phyloP scores from a whole-genome alignment of 2,888 invertebrate genomes.

The Anorthoa munda region DNA sequence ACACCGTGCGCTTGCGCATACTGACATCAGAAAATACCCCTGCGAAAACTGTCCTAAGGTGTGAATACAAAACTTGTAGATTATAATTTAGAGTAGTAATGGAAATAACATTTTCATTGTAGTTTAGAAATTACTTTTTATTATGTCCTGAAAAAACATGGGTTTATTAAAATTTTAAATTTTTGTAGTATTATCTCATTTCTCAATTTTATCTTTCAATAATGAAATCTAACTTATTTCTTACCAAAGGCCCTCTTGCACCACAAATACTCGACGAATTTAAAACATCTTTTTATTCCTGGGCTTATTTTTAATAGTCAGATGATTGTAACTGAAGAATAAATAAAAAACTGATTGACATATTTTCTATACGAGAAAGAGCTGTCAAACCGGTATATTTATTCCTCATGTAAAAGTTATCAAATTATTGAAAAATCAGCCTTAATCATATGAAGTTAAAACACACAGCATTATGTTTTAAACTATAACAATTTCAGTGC shows the following conservation, averaged over 20 bases:
- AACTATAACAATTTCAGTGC: not conserved
- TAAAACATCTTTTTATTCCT: not conserved
- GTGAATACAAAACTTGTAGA: constrained; percentile 72
- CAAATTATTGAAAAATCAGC: too few species aligned
- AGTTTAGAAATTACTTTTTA: constrained; percentile 26
- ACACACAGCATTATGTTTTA: constrained; percentile 13
- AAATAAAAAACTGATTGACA: too few species aligned
- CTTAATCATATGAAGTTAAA: not conserved
- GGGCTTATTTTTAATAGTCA: too few species aligned
- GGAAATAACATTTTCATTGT: constrained; percentile 22
- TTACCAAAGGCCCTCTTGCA: constrained; percentile 18
- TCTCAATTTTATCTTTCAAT: constrained; percentile 32
- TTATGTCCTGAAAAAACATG: constrained; percentile 62
- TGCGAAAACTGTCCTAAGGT: constrained; percentile 98
- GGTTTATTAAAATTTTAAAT: constrained; percentile 44
- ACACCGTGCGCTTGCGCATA: constrained; percentile 95
- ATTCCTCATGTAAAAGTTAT: too few species aligned
- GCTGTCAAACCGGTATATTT: too few species aligned
- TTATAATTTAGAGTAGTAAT: constrained; percentile 29
- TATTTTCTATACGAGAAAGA: too few species aligned
- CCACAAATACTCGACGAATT: not conserved
- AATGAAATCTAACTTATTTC: constrained; percentile 10
- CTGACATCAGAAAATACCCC: constrained; percentile 96
- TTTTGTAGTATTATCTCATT: constrained; percentile 14
- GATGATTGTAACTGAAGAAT: too few species aligned